Evolutionary conservation across 2,113 vertebrate genomes (phyloP), one percentile per base, ranked within the genome.

Genomic region (Bolborhynchus lineola): DNA sequence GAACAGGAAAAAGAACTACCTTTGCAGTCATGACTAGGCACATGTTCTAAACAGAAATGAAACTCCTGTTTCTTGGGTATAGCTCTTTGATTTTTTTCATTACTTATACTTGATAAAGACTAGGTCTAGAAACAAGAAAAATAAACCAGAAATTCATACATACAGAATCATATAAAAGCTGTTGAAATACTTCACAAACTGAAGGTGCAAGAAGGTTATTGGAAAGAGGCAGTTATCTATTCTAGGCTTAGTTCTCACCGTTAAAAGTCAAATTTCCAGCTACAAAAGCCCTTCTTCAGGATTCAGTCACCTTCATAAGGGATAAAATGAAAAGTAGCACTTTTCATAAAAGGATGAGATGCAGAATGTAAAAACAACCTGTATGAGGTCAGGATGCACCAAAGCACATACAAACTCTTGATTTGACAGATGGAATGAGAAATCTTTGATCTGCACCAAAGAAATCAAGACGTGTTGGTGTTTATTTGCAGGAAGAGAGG

Each of bases 41-140:
- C 39, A 44, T 42, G 76, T 89, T 93, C 81, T 68, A 94, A 83
- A 91, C 29, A 82, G 23, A 93, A 94, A 95, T 60, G 16, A 91
- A 88, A 89, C 52, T 90, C 29, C 65, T 94, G 59, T 75, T 91
- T 90, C 33, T 75, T 72, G 59, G 19, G 24, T 74, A 37, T 2
- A 81, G 49, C 15, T 47, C 59, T 80, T 74, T 25, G n/a, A 53
- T 31, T 67, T 85, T 59, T 63, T 81, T 75, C 60, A 71, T 81
- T 65, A 92, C 59, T 95, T 95, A 37, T 3, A 52, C 9, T 55
- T 78, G 33, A 81, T 69, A 88, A 77, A 86, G 35, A 49, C 69
- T 78, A 20, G 42, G 39, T 77, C 52, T 84, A 77, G 49, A 95
- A 75, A 91, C 25, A 86, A 91, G 59, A 31, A 75, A 85, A 88